A percentile compares a stretch with the other conserved stretches of the same genome.
Conservation (phyloP, 2,888 invertebrate genomes). For the Melanotus villosus region DNA sequence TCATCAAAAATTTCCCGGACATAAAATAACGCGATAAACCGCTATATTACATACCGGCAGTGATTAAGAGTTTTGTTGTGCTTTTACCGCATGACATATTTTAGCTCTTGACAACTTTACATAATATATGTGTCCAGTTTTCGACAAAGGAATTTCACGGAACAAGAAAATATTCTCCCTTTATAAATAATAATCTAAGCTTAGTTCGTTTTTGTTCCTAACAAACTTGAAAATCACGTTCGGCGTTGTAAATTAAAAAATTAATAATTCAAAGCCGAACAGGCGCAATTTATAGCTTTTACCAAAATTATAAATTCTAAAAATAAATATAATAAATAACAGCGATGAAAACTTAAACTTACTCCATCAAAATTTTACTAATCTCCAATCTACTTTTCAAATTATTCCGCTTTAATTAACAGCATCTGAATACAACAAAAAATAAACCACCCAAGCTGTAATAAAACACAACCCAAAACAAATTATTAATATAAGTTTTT, state of each 20-base stretch:
- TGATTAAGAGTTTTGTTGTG: slow-evolving; percentile 16
- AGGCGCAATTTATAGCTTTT: not conserved
- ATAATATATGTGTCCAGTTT: slow-evolving; percentile 20
- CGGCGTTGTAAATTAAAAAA: not conserved
- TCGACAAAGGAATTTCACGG: slow-evolving; percentile 12
- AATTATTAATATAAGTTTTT: too few species aligned
- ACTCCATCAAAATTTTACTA: too few species aligned
- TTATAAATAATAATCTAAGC: slow-evolving; percentile 2
- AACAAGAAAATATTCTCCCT: slow-evolving; percentile 4
- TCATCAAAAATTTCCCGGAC: slow-evolving; percentile 11
- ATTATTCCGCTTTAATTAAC: too few species aligned
- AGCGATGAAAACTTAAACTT: too few species aligned
- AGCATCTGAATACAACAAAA: too few species aligned
- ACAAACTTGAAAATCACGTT: slow-evolving; percentile 4
- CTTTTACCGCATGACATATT: slow-evolving; percentile 15
- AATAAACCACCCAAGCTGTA: too few species aligned
- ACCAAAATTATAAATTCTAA: too few species aligned
- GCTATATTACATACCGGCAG: slow-evolving; percentile 13
- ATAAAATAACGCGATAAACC: slow-evolving; percentile 5
- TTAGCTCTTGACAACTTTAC: not conserved
- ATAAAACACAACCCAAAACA: too few species aligned
- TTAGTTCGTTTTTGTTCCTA: not conserved
- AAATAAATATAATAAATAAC: too few species aligned
- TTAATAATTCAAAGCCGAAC: not conserved
- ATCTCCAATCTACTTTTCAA: too few species aligned